Base-by-base conservation (phyloP, 2,797 vertebrate genomes). In the Yasuhikotakia modesta region DNA sequence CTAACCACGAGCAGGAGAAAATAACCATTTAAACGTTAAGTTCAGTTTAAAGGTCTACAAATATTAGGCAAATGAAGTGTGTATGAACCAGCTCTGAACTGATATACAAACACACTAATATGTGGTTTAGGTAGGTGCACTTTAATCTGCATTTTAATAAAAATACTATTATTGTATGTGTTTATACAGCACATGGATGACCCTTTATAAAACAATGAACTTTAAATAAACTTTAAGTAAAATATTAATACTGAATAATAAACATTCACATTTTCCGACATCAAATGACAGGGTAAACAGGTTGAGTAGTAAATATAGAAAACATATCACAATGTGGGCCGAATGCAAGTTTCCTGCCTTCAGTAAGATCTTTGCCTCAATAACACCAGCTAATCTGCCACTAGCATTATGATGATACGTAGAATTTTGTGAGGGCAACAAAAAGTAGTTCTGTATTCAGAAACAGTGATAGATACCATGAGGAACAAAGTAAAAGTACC, bases 1-100 rank as follows among this genome's bases (percentile, higher is more conserved):
- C 80, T 82, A 78, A 83, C 70, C 66, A 70, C 16, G 46, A 67
- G 27, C 32, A 79, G 69, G 57, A 50, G 65, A 79, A 68, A 68
- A 69, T 46, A 67, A 67, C 58, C 30, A 71, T 30, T 72, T 58
- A 50, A 61, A 64, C 57, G 63, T 52, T 64, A 50, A 30, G 16
- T 43, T 71, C 12, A 14, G 45, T 55, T 68, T 73, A 69, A 78
- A 81, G 76, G 76, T 78, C 76, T 48, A 24, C 48, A 52, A 76
- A 77, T 48, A 16, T 57, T 67, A 73, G 52, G 30, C 0, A 32
- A 53, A 65, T 71, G 58, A 63, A 27, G 12, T 1, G 30, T 70
- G 66, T 63, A 53, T 53, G 17, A n/a, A 27, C 45, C 8, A 24
- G 14, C 65, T 68, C 27, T 5, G 69, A 61, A 19, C 16, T 68